Base-by-base conservation (phyloP, 2,113 vertebrate species). In the Prionailurus viverrinus region DNA sequence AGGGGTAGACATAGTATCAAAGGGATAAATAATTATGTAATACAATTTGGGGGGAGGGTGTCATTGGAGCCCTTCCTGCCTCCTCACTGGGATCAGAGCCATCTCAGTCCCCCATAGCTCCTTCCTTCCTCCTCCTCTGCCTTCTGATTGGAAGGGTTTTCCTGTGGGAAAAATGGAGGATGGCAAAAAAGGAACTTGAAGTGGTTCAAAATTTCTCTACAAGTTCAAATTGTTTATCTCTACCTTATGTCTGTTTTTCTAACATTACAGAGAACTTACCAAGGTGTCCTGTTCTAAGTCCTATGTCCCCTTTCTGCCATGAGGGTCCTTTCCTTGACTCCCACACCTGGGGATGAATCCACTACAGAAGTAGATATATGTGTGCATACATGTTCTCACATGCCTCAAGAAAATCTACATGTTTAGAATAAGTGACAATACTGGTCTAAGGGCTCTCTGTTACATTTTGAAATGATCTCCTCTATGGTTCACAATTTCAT, bases 31-130 rank as follows among this genome's bases (percentile, higher is more conserved):
- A 31, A 73, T 27, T 81, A 16, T 91, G 41, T 51, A 68, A 11
- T 65, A 7, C 48, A 69, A 33, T 29, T 23, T 51, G 31, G 55
- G 21, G 58, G 6, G 21, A 16, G 3, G 1, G 15, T 1, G 3
- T 55, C 36, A 68, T 33, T 78, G 45, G 27, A 33, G 15, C 69
- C 53, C 10, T 55, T 48, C 53, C 19, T 66, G 41, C 25, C 33
- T 27, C 8, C 51, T 33, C 13, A 2, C n/a, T 19, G 9, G 36
- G 10, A 15, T 0, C 10, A 7, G 9, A 33, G 0, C 2, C 31
- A 21, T 51, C 5, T 61, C 76, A 55, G 2, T 36, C 53, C 15
- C 51, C 31, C 18, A 29, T 0, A 74, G 33, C 16, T 45, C 45
- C 53, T 55, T 55, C 51, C 27, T 39, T 55, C 58, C 23, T 39